Base-by-base conservation (phyloP, 2,113 vertebrate genomes). In the Onychostruthus taczanowskii region DNA sequence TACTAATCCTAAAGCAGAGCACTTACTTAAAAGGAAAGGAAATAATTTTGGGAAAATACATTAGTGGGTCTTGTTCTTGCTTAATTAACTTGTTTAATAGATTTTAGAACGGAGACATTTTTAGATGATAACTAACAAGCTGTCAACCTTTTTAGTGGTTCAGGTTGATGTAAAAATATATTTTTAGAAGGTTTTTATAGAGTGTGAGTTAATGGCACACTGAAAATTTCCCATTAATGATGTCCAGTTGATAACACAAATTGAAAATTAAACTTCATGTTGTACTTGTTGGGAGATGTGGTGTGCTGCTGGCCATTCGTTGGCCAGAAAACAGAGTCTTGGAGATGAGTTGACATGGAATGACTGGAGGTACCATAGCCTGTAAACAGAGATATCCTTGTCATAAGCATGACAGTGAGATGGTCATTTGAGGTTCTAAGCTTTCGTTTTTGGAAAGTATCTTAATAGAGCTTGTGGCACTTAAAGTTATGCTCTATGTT, bases 71-170 rank as follows among this genome's bases (percentile, higher is more conserved):
- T 75, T 90, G 21, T 93, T 87, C 66, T 76, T 95, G 55, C 56
- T 77, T 90, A 94, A 96, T 94, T 93, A 94, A 75, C 58, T 75
- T 86, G 19, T 88, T 92, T 67, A 93, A 70, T 85, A 64, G 63
- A 69, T 84, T 91, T 84, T 92, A 72, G 73, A 88, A 84, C 44
- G 31, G 78, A 90, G 84, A 84, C 24, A 43, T 84, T 69, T 67
- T 56, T 52, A 52, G 59, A 76, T 69, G 26, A 59, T 90, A 95
- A 74, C 43, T 86, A 90, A 75, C 63, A 91, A 35, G 13, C 63
- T 82, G 59, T 74, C 82, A 73, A 18, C 26, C 30, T 77, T 90
- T 94, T 93, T 84, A 84, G 69, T 84, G 79, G 67, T 69, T 93
- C 52, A 87, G 49, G 56, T 88, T 88, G 31, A 61, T 59, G 37